A percentile compares a stretch with the other conserved stretches of the same genome.
These are phyloP conservation scores for Oplegnathus fasciatus DNA, from an alignment of 2,113 vertebrate genomes.

Conservation along the genomic window DNA sequence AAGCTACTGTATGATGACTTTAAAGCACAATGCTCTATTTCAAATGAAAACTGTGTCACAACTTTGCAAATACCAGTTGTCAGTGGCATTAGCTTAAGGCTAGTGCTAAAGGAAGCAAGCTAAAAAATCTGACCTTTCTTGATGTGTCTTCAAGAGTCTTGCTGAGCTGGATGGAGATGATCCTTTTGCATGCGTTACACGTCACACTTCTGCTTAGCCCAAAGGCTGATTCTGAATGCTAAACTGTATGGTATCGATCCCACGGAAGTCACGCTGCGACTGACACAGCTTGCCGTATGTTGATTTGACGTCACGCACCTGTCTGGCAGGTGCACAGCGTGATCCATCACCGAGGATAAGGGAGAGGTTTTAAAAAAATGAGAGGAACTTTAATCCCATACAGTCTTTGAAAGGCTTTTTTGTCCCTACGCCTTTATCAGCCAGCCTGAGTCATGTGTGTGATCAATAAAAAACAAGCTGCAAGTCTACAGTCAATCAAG, in stretches of 20 bases:
- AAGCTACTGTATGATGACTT: too few species aligned
- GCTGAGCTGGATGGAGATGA: background rate
- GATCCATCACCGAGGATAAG: constrained; percentile 13
- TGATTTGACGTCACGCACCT: constrained; percentile 39
- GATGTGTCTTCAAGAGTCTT: background rate
- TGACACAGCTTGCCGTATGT: constrained; percentile 1
- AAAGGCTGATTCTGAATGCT: constrained; percentile 24
- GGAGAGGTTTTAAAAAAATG: constrained; percentile 3
- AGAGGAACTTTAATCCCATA: constrained; percentile 18
- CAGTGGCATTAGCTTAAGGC: background rate
- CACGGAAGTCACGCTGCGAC: background rate
- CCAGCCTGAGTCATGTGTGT: background rate
- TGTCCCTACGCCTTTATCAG: constrained; percentile 26
- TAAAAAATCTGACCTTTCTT: background rate
- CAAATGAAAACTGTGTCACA: background rate
- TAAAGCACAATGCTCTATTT: background rate
- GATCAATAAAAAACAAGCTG: constrained; percentile 37
- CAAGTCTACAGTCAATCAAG: background rate
- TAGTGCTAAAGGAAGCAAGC: background rate
- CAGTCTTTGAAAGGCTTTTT: background rate
- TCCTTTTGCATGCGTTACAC: background rate
- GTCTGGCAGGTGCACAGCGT: constrained; percentile 28
- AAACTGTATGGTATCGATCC: constrained; percentile 36
- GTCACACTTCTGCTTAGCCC: background rate
- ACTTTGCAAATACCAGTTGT: background rate